Percentiles rank a stretch among this genome's conserved stretches.
phyloP scores from a whole-genome alignment of 2,888 invertebrate species.

The Hirudinaria manillensis region DNA sequence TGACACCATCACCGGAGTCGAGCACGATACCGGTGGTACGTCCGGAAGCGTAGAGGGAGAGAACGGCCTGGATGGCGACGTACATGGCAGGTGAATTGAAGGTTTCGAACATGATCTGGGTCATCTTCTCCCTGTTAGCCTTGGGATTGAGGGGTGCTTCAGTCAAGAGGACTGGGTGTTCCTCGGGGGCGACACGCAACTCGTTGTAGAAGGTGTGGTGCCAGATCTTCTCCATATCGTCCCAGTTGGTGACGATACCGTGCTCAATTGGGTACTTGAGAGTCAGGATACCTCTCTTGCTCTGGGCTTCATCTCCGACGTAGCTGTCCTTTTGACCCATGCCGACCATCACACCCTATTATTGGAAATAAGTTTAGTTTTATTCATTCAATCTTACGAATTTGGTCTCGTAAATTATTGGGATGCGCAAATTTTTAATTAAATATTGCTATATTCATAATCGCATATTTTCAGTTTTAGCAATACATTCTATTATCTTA shows the following conservation, averaged over 20 bases:
- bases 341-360: conserved; percentile 35
- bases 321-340: conserved; percentile 48
- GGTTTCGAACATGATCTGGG: conserved; percentile 55
- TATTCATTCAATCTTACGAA: not conserved
- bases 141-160: too few relatives aligned
- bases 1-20: conserved; percentile 90
- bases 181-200: conserved; percentile 87
- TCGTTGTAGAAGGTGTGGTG: too few relatives aligned
- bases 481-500: not conserved
- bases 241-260: conserved; percentile 50
- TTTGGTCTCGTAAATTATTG: too few relatives aligned
- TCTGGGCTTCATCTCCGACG: conserved; percentile 49
- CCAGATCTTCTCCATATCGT: conserved; percentile 82
- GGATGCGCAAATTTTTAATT: too few relatives aligned
- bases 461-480: too few relatives aligned
- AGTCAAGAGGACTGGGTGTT: conserved; percentile 84
- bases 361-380: not conserved
- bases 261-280: conserved; percentile 49
- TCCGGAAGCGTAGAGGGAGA: conserved; percentile 84
- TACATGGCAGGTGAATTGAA: conserved; percentile 74
- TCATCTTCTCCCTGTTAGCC: conserved; percentile 37
- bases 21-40: conserved; percentile 88
- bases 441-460: too few relatives aligned
- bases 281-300: conserved; percentile 48
- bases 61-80: too few relatives aligned